Evolutionary conservation across 2,113 vertebrate genomes (phyloP).

Genomic region (Amblyopsis rosae): DNA sequence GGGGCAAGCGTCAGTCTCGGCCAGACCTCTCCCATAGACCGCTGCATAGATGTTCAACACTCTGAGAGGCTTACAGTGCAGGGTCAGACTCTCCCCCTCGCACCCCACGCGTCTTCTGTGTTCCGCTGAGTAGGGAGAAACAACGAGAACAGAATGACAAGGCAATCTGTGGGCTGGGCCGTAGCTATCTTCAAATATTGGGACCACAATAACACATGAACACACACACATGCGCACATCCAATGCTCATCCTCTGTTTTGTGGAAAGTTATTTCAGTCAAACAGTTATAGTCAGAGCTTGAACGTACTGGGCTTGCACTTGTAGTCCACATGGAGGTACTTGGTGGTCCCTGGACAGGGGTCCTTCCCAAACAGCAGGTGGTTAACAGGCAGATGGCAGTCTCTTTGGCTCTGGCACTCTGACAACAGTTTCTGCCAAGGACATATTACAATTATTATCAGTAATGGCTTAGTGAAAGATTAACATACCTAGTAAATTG

Average conservation of each 20-base stretch:
- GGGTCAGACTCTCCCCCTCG: conserved; percentile 84
- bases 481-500: not conserved
- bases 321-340: conserved; percentile 94
- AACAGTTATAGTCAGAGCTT: not conserved
- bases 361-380: conserved; percentile 91
- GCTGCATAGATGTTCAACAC: conserved; percentile 93
- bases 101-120: conserved; percentile 88
- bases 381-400: conserved; percentile 90
- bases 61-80: conserved; percentile 89
- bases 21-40: conserved; percentile 82
- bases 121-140: conserved; percentile 78
- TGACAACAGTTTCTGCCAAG: conserved; percentile 89
- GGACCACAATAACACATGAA: not conserved
- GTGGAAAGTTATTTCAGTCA: not conserved
- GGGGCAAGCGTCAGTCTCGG: conserved; percentile 77
- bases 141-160: not conserved
- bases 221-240: not conserved
- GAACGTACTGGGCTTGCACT: conserved; percentile 96
- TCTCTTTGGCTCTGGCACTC: conserved; percentile 94
- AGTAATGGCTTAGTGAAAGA: conserved; percentile 14
- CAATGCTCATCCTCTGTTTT: not conserved
- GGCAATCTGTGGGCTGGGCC: not conserved
- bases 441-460: not conserved
- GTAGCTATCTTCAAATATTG: not conserved
- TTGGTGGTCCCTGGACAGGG: conserved; percentile 92